Evolutionary conservation across 2,888 invertebrate genomes (phyloP).

Genomic region (Oxycera nigricornis): DNA sequence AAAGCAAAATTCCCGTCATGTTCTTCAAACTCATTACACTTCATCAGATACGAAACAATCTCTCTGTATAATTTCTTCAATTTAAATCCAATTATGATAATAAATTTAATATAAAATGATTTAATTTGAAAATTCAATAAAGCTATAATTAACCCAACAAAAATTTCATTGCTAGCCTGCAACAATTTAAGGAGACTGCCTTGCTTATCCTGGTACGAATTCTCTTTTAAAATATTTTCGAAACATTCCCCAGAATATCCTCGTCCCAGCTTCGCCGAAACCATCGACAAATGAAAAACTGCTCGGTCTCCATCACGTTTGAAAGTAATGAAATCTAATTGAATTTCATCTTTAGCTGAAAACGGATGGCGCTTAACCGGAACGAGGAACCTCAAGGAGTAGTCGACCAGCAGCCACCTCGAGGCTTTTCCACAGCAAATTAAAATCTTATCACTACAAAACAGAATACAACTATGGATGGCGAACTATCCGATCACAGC

Average conservation of each 20-base stretch:
- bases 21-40: too few relatives aligned
- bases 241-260: too few relatives aligned
- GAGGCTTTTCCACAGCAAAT: neutral
- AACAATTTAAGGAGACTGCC: neutral
- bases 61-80: neutral
- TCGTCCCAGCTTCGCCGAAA: too few relatives aligned
- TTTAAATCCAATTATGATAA: neutral
- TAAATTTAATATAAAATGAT: neutral
- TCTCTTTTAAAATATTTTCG: neutral
- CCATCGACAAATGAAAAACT: neutral
- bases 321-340: conserved; percentile 5
- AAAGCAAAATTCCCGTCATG: too few relatives aligned
- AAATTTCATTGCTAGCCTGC: neutral
- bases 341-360: neutral
- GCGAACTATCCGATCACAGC: neutral
- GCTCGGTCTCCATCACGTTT: neutral
- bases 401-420: neutral
- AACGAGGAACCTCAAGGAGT: too few relatives aligned
- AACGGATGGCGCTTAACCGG: neutral
- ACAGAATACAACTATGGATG: neutral
- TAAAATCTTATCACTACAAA: neutral
- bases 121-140: neutral
- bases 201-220: neutral
- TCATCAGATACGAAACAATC: too few relatives aligned
- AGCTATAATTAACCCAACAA: too few relatives aligned